These are phyloP conservation scores for Anthonomus grandis DNA, from an alignment of 1,140 invertebrate genomes.

Conservation along the genomic window DNA sequence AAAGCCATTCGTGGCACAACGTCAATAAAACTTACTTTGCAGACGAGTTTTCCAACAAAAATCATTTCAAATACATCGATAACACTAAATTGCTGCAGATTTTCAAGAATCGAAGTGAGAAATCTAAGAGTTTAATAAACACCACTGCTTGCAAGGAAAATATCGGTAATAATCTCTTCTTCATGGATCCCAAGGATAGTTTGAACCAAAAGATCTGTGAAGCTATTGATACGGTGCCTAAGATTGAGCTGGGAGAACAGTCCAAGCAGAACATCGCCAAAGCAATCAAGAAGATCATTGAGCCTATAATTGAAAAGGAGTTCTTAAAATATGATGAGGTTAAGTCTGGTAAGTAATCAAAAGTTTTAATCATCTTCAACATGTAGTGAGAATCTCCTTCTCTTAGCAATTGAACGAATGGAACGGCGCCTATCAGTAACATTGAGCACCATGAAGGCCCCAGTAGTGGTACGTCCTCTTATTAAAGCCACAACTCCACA, in stretches of 20 bases:
- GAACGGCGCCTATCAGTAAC: background rate
- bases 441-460: no score
- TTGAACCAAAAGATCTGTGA: slow-evolving; percentile 12
- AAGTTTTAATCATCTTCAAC: background rate
- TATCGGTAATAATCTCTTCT: slow-evolving; percentile 2
- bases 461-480: no score
- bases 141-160: background rate
- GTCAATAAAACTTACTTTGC: slow-evolving; percentile 1
- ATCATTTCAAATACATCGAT: background rate
- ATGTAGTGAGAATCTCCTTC: background rate
- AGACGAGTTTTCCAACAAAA: background rate
- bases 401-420: background rate
- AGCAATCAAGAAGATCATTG: slow-evolving; percentile 20
- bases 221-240: background rate
- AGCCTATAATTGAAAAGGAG: slow-evolving; percentile 25
- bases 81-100: slow-evolving; percentile 4
- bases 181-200: slow-evolving; percentile 16
- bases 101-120: background rate
- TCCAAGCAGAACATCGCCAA: slow-evolving; percentile 19
- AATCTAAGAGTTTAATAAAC: background rate
- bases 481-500: no score
- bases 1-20: background rate
- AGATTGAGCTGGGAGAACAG: slow-evolving; percentile 15
- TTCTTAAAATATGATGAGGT: slow-evolving; percentile 28
- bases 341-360: slow-evolving; percentile 17